Percentiles rank a stretch among this genome's conserved stretches.
These are phyloP conservation scores for Euclidia mi DNA, from an alignment of 2,888 invertebrate species.

Conservation along the genomic window DNA sequence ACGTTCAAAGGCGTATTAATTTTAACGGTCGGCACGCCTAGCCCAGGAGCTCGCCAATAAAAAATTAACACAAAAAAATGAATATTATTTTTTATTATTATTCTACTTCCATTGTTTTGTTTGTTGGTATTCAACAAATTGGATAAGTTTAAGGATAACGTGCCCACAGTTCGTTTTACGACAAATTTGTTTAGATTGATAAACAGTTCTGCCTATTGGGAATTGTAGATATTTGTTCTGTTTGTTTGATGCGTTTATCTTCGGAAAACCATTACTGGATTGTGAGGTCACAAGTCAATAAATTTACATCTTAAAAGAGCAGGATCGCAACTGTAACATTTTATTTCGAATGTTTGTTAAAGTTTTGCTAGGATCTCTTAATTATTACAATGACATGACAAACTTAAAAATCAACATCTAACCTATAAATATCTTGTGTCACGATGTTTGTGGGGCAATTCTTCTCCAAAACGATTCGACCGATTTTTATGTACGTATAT, in stretches of 20 bases:
- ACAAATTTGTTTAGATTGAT: conserved; percentile 3
- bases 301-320: no score
- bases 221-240: not conserved
- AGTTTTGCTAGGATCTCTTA: no score
- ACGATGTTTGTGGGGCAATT: no score
- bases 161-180: not conserved
- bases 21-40: conserved; percentile 46
- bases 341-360: no score
- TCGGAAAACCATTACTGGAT: no score
- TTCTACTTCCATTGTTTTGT: not conserved
- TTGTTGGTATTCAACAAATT: conserved; percentile 2
- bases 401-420: no score
- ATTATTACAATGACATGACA: no score
- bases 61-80: conserved; percentile 23
- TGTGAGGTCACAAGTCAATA: not conserved
- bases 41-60: conserved; percentile 31
- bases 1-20: conserved; percentile 64
- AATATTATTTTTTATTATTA: not conserved
- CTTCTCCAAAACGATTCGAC: no score
- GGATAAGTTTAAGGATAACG: conserved; percentile 1
- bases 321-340: no score
- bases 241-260: not conserved
- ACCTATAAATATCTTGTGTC: no score
- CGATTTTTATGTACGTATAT: no score
- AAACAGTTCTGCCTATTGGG: not conserved